phyloP scores from a whole-genome alignment of 2,113 vertebrate species.

The Zosterops borbonicus region DNA sequence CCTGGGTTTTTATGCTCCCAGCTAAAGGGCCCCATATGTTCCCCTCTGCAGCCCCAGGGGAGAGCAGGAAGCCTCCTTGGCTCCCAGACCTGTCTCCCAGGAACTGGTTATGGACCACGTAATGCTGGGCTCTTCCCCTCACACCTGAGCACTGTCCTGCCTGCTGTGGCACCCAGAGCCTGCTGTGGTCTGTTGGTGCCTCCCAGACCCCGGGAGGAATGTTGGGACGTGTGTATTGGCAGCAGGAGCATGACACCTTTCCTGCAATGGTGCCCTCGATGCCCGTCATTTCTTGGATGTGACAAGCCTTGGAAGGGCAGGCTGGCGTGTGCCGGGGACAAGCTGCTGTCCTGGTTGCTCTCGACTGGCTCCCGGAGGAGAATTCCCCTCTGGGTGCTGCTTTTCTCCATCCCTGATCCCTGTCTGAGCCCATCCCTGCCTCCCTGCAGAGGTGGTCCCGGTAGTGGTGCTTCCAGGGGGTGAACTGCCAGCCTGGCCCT shows the following conservation, averaged over 20 bases:
- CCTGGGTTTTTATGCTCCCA: conserved; percentile 25
- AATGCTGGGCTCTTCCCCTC: accelerated
- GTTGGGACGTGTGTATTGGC: accelerated
- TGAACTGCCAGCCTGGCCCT: background rate
- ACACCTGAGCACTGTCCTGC: accelerated
- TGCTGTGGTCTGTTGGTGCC: accelerated
- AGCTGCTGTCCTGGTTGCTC: background rate
- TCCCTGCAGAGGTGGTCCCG: background rate
- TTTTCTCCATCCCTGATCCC: background rate
- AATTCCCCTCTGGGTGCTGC: background rate
- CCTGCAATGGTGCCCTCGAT: background rate
- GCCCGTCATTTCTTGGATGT: accelerated
- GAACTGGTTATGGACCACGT: background rate
- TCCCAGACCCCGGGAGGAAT: too few species aligned
- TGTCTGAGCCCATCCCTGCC: background rate
- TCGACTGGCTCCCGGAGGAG: background rate
- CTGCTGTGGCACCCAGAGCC: background rate
- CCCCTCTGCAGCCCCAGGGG: background rate
- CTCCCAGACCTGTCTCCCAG: accelerated
- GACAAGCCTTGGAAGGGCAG: accelerated
- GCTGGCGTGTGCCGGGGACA: accelerated
- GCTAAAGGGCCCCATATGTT: conserved; percentile 26
- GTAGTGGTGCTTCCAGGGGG: accelerated
- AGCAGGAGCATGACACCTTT: background rate
- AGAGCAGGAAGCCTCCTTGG: background rate